Evolutionary conservation across 2,888 invertebrate genomes (phyloP), one percentile per base, ranked within the genome.

Genomic region (Latrodectus hesperus): DNA sequence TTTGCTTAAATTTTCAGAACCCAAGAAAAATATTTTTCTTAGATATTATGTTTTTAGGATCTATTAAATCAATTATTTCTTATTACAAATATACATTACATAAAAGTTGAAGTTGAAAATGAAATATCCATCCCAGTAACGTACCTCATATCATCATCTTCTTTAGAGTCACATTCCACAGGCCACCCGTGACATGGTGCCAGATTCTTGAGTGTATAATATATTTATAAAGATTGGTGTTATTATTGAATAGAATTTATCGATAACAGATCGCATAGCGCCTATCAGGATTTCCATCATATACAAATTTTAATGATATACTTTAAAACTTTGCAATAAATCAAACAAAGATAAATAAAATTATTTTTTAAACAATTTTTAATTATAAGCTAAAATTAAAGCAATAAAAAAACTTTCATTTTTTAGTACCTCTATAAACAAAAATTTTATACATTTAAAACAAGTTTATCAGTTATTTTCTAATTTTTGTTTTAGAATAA

Each of bases 141-240:
- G 22, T 81, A 81, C 81, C 86, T 81, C 68, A 38, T 67, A 17
- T 65, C 16, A 64, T 67, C 73, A 67, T 77, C 77, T 77, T 87
- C 73, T 73, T 81, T 77, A 82, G 77, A 72, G 75, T 81, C 80
- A 49, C 52, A 67, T 74, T 76, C 73, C 81, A 82, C 55, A 73
- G 81, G 77, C 52, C 86, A 81, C 86, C 77, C 81, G 76, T 81
- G 86, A 67, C 76, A 87, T 82, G 86, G 81, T 87, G 81, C 77
- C 81, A 87, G 86, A 87, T 81, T 87, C 86, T 87, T 82, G 81
- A 87, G 51, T 76, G 85, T 77, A 81, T 87, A 87, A 16, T 16
- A 87, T 87, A 87, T 87, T 87, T 82, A 82, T 60, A 87, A 87
- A 87, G 81, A 87, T 81, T 68, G 52, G 81, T 84, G 73, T 87